Evolutionary conservation across 2,888 invertebrate species (phyloP), one percentile per base, ranked within the genome.

Genomic region (Noctua fimbriata): DNA sequence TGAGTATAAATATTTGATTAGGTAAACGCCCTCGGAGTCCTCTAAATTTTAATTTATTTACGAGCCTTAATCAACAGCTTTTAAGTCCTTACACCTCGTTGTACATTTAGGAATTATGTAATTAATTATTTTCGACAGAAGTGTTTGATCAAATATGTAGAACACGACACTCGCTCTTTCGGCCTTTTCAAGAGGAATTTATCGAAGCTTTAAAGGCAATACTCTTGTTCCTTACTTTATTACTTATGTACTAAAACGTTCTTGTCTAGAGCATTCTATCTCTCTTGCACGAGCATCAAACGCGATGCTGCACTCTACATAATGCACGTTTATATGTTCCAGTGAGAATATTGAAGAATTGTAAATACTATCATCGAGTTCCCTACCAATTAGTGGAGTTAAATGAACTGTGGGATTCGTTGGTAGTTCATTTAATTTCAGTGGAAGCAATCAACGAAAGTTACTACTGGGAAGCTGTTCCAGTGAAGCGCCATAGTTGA

Each of bases 11-110:
- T 90, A 86, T 83, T 88, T 85, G 69, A 88, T 86, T 73, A 78
- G 75, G 75, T 72, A 80, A 84, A 82, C 71, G 76, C 67, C 78
- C 75, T 60, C 82, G 75, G 82, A 73, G 85, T 70, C 76, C 78
- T 76, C 66, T 89, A 79, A 82, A 89, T 90, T 87, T 91, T 91
- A 81, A 92, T 89, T 83, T 76, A 86, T 78, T 85, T 72, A 79
- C 80, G 78, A 82, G 67, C 41, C 86, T 81, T 84, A 82, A 88
- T 86, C 70, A 84, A 79, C 78, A 76, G 82, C 84, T 82, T 83
- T 89, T 87, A 88, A 88, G 81, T 87, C 86, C 79, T 88, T 84
- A 86, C 78, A 80, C 75, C 75, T 79, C 36, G 69, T 66, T 69
- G 55, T 66, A 58, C 32, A 44, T 71, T 81, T 69, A 41, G 66